These are phyloP conservation scores for Drosophila antonietae DNA, from an alignment of 2,888 invertebrate species.

Conservation along the genomic window DNA sequence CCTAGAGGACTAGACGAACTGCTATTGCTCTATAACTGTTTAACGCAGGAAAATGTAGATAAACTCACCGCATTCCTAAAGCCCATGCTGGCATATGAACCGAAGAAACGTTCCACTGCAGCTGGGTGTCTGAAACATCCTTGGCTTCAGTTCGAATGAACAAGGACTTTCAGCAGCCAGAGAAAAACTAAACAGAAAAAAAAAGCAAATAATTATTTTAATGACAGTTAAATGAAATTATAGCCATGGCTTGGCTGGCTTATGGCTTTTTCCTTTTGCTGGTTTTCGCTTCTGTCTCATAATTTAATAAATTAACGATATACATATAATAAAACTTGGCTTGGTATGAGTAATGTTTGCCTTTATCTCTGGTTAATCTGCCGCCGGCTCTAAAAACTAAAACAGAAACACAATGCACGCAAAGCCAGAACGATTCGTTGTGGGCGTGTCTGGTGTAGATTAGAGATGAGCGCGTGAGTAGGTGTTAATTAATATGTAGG, in stretches of 20 bases:
- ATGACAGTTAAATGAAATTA: constrained; percentile 24
- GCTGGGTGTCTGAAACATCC: constrained; percentile 96
- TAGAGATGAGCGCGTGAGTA: constrained; percentile 16
- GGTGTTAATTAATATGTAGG: no score
- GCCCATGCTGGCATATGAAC: constrained; percentile 98
- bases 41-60: no score
- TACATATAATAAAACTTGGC: constrained; percentile 48
- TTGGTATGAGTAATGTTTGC: constrained; percentile 33
- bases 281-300: constrained; percentile 26
- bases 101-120: constrained; percentile 95
- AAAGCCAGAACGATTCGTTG: neutral
- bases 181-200: neutral
- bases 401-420: constrained; percentile 46
- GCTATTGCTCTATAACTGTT: neutral
- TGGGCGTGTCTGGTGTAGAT: neutral
- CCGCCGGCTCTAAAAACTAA: constrained; percentile 43
- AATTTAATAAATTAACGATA: constrained; percentile 46
- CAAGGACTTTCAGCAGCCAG: neutral
- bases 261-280: constrained; percentile 13
- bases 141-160: constrained; percentile 89
- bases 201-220: constrained; percentile 2
- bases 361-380: constrained; percentile 62
- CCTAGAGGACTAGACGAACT: constrained; percentile 91
- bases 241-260: constrained; percentile 8
- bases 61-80: constrained; percentile 91